phyloP scores from a whole-genome alignment of 2,797 vertebrate genomes.

The Dicrostonyx torquatus region DNA sequence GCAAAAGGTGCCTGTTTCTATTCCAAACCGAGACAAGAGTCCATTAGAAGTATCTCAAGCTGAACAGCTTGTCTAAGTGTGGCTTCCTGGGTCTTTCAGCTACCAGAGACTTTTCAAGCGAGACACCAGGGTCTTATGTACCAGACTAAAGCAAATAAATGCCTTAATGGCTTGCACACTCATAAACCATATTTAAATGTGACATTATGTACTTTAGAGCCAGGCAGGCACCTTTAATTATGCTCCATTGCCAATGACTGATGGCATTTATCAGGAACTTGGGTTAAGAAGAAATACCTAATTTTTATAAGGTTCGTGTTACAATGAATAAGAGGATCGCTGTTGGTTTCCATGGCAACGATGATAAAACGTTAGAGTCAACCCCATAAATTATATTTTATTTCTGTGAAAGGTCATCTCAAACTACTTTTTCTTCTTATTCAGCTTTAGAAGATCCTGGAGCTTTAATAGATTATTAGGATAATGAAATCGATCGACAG shows the following conservation, averaged over 20 bases:
- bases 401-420: constrained; percentile 67
- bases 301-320: constrained; percentile 40
- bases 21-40: constrained; percentile 41
- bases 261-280: constrained; percentile 47
- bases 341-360: constrained; percentile 68
- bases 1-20: not conserved
- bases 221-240: constrained; percentile 2
- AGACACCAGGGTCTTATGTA: constrained; percentile 70
- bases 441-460: constrained; percentile 42
- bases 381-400: constrained; percentile 60
- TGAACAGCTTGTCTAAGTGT: constrained; percentile 53
- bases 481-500: constrained; percentile 17
- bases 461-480: constrained; percentile 57
- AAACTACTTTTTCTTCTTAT: not conserved
- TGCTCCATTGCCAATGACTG: constrained; percentile 37
- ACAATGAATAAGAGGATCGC: not conserved
- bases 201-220: constrained; percentile 42
- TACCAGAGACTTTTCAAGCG: constrained; percentile 63
- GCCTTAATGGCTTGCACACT: constrained; percentile 62
- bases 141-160: constrained; percentile 64
- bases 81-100: constrained; percentile 64
- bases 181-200: constrained; percentile 55
- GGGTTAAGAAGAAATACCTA: constrained; percentile 58
- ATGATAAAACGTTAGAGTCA: constrained; percentile 57
- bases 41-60: constrained; percentile 16